Percentiles rank a stretch among this genome's conserved stretches.
Evolutionary conservation across 1,140 invertebrate species (phyloP).

Genomic region (Spodoptera litura): DNA sequence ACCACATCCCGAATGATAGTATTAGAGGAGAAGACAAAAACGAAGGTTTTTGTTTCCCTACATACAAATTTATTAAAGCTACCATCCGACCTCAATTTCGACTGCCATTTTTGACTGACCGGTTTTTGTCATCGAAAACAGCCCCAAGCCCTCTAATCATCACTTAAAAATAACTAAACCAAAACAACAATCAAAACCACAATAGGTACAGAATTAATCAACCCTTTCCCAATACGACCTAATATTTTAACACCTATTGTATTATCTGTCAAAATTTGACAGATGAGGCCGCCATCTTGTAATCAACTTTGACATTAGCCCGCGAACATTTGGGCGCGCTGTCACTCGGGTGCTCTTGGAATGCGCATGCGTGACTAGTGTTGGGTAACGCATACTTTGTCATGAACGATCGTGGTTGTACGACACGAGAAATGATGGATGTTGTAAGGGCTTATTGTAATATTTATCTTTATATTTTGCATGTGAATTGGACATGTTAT

Average conservation of each 20-base stretch:
- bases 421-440: constrained; percentile 18
- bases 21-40: too few relatives aligned
- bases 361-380: constrained; percentile 13
- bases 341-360: constrained; percentile 16
- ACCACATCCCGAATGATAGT: too few relatives aligned
- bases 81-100: too few relatives aligned
- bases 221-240: constrained; percentile 6
- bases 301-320: constrained; percentile 25
- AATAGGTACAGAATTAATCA: background rate
- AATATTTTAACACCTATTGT: constrained; percentile 4
- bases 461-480: constrained; percentile 19
- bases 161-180: too few relatives aligned
- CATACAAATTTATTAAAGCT: too few relatives aligned
- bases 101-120: too few relatives aligned
- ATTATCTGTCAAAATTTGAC: constrained; percentile 2
- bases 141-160: too few relatives aligned
- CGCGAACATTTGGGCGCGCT: constrained; percentile 7
- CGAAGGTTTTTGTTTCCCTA: too few relatives aligned
- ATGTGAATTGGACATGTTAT: constrained; percentile 27
- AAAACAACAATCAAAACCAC: background rate
- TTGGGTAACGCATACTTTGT: constrained; percentile 13
- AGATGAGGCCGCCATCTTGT: constrained; percentile 26
- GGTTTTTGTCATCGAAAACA: too few relatives aligned
- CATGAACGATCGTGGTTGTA: constrained; percentile 3
- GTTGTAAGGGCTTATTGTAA: constrained; percentile 22